Percentiles rank a stretch among this genome's conserved stretches.
These are phyloP conservation scores for Eupithecia subumbrata DNA, from an alignment of 2,888 invertebrate genomes.

Conservation along the genomic window DNA sequence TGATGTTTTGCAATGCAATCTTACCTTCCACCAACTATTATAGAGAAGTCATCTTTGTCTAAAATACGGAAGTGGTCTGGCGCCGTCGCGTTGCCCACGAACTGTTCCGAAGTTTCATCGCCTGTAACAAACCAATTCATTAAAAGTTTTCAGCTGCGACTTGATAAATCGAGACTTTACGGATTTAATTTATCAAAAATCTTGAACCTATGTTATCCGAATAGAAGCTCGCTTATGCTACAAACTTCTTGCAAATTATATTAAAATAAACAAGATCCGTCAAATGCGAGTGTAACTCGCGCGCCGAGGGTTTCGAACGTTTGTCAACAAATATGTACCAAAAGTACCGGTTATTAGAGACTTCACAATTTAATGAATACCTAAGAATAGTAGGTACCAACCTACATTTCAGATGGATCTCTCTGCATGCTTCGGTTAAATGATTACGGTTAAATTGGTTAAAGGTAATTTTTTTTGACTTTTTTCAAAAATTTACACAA, in stretches of 20 bases:
- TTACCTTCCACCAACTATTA: slow-evolving; percentile 96
- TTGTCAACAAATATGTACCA: no score
- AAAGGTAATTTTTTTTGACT: no score
- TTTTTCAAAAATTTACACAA: no score
- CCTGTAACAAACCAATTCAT: slow-evolving; percentile 83
- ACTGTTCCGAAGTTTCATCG: slow-evolving; percentile 89
- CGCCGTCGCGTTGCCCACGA: slow-evolving; percentile 91
- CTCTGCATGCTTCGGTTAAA: no score
- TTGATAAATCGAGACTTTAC: slow-evolving; percentile 39
- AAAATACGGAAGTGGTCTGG: slow-evolving; percentile 95
- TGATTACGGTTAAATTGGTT: no score
- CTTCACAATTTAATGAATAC: no score
- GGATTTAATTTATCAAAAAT: slow-evolving; percentile 24
- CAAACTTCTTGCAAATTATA: not conserved
- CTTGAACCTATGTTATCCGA: not conserved
- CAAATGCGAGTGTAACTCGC: no score
- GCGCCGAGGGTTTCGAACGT: no score
- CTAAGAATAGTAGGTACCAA: no score
- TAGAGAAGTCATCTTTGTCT: slow-evolving; percentile 92
- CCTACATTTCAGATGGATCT: no score
- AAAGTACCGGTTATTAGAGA: no score
- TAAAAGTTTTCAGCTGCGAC: slow-evolving; percentile 50
- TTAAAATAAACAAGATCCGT: no score
- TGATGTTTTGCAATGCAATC: slow-evolving; percentile 36
- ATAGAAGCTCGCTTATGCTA: not conserved